Evolutionary conservation across 2,888 invertebrate genomes (phyloP), one percentile per base, ranked within the genome.

Genomic region (Acanthosepion pharaonis): DNA sequence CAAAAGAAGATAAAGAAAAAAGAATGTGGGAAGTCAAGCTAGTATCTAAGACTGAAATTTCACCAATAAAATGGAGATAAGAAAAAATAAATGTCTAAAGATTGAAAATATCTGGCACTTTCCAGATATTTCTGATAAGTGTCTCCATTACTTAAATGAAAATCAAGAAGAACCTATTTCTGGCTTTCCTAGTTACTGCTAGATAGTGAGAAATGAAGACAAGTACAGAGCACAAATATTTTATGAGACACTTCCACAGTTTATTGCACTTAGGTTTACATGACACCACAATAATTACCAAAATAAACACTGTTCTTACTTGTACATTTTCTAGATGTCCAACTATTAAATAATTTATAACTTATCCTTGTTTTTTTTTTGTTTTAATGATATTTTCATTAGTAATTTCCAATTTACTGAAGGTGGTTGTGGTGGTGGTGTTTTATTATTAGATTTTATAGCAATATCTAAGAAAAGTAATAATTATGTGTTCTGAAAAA

Each of bases 151-250:
- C 78, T 78, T 33, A 15, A n/a, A 78, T 11, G 78, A 78, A 78
- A n/a, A 78, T 78, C n/a, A n/a, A n/a, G 78, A 78, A 78, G 78
- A 78, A 78, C 78, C 78, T n/a, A 78, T 78, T 78, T 78, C 3
- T 78, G 78, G 78, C 78, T n/a, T 78, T 78, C 59, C 59, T 59
- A 59, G 59, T 59, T 59, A 59, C 59, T 59, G 78, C 78, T 78
- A 78, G 78, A 78, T 78, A 78, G 78, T n/a, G 78, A 78, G 78
- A 33, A 78, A 78, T n/a, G n/a, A 78, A 78, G 78, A 78, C 78
- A 78, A 78, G 78, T 78, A 78, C 78, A 78, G n/a, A 15, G 78
- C 78, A 78, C 78, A n/a, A 78, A 5, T 78, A n/a, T 78, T 78
- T 78, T 78, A 78, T n/a, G n/a, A 33, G 78, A n/a, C n/a, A 15